Evolutionary conservation across 2,797 vertebrate genomes (phyloP).

Genomic region (Trichosurus vulpecula): DNA sequence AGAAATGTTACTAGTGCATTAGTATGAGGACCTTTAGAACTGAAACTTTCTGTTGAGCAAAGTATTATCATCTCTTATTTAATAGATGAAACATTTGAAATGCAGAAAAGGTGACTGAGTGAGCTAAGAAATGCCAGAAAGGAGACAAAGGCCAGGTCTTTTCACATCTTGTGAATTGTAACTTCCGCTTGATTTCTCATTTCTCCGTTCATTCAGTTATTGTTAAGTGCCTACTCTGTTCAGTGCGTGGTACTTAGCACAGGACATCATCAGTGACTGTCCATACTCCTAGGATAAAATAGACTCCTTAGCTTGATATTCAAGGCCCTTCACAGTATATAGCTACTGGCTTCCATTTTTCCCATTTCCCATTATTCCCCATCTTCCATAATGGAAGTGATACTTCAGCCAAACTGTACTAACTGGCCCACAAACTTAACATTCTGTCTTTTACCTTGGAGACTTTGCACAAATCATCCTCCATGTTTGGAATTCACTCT

Average conservation of each 20-base stretch:
- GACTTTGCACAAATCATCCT: background rate
- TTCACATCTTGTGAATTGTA: background rate
- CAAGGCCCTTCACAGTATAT: background rate
- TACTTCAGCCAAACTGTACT: background rate
- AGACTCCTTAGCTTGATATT: background rate
- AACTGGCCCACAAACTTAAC: background rate
- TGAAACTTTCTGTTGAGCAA: background rate
- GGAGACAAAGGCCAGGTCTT: background rate
- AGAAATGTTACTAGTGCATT: background rate
- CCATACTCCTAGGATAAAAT: background rate
- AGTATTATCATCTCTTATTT: background rate
- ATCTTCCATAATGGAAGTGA: background rate
- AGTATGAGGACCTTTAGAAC: background rate
- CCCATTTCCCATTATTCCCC: background rate
- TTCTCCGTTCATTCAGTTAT: background rate
- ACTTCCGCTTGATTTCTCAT: background rate
- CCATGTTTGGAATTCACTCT: background rate
- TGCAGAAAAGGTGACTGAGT: background rate
- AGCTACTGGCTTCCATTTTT: background rate
- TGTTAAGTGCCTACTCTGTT: background rate
- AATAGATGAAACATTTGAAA: background rate
- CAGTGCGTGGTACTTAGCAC: background rate
- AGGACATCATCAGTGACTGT: background rate
- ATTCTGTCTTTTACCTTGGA: background rate
- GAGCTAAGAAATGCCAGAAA: background rate